phyloP scores from a whole-genome alignment of 2,113 vertebrate genomes.

The Aleadryas rufinucha region DNA sequence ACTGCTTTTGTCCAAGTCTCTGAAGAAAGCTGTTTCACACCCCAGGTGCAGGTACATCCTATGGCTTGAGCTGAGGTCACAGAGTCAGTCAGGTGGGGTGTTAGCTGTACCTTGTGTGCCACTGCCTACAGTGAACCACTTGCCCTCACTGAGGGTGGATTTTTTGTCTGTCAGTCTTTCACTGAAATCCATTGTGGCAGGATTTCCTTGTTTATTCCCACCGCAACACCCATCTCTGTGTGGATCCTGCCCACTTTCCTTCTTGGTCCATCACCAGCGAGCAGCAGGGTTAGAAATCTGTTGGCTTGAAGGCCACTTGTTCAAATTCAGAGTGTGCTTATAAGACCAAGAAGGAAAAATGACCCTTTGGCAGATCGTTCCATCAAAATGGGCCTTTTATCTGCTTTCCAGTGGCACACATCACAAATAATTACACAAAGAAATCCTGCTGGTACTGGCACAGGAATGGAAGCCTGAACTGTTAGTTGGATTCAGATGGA shows the following conservation, averaged over 20 bases:
- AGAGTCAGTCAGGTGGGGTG: neutral
- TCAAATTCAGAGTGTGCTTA: neutral
- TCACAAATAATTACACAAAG: neutral
- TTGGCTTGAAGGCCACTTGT: neutral
- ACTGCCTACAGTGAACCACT: neutral
- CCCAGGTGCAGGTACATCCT: neutral
- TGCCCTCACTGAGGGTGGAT: neutral
- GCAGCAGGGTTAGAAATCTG: neutral
- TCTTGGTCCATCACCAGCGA: neutral
- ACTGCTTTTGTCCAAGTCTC: neutral
- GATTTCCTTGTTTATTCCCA: neutral
- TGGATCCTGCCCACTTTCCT: neutral
- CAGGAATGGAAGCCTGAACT: neutral
- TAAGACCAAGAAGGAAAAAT: neutral
- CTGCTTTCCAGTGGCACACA: neutral
- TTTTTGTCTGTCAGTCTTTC: neutral
- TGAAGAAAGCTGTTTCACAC: neutral
- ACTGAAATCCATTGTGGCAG: neutral
- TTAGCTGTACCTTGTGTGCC: fast-evolving
- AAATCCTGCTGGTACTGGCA: neutral
- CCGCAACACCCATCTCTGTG: neutral
- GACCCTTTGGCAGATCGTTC: neutral
- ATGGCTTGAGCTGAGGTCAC: neutral
- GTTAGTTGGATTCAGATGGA: neutral
- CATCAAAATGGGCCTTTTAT: neutral